Base-by-base conservation (phyloP, 2,113 vertebrate genomes). In the Melospiza melodia region DNA sequence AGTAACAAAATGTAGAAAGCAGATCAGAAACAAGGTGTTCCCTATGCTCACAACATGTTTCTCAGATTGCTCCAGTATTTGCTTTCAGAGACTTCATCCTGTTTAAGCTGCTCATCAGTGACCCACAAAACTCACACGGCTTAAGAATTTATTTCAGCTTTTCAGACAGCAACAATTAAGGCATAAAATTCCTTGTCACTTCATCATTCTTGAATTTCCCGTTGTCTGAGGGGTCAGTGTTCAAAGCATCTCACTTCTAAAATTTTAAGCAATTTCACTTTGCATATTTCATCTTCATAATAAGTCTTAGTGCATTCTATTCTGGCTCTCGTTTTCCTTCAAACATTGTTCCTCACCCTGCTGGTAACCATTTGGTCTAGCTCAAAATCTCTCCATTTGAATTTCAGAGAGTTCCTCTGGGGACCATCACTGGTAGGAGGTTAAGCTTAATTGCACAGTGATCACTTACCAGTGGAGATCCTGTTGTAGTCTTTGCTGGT, bases 301-400 rank as follows among this genome's bases (percentile, higher is more conserved):
- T 52, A 24, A 92, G 84, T 55, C 85, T 95, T 49, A 5, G 51
- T 43, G 8, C 30, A 44, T 80, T 81, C 73, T 21, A 5, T 62
- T 94, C 89, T 69, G 51, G 87, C 85, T 80, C 37, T 48, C 58
- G 61, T 92, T 91, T 95, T 85, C 57, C 49, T 83, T 81, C 51
- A 68, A 93, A 87, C 67, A 73, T 88, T 96, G 89, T 87, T 96
- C 94, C 81, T 98, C 61, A 92, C 75, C 81, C 89, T 92, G 83
- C 97, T 93, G 95, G 93, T 96, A 96, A 95, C 93, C 75, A 75
- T 89, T 96, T 97, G 93, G 95, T 95, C 80, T 69, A 84, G 90
- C 96, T 91, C 92, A 87, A 91, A 96, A 97, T 93, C 93, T 97
- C 51, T 95, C 97, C 80, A 83, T 94, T 52, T 82, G 87, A 97